Conservation (phyloP, 2,113 vertebrate species). For the Neomonachus schauinslandi region DNA sequence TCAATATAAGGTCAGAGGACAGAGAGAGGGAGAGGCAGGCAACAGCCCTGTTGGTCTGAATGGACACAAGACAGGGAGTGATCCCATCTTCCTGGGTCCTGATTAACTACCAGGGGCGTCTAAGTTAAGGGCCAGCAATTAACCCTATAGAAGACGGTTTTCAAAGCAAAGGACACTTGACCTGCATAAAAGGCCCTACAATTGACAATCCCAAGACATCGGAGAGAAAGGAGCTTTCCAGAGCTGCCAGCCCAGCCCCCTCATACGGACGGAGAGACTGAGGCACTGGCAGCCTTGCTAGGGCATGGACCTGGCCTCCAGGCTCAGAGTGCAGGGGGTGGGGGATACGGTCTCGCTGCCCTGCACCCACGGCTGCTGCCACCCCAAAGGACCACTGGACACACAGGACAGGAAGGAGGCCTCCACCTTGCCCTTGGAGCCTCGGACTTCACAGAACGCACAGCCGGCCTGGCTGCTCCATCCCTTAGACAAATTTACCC, state of each 20-base stretch:
- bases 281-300: background rate
- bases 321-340: background rate
- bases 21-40: background rate
- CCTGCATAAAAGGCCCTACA: background rate
- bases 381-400: background rate
- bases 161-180: background rate
- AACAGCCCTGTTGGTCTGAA: background rate
- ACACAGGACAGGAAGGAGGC: background rate
- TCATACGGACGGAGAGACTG: background rate
- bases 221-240: background rate
- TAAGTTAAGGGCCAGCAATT: background rate
- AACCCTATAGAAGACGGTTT: background rate
- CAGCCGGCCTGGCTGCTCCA: constrained; percentile 69
- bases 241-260: background rate
- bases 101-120: background rate
- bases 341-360: background rate
- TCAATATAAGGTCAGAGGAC: background rate
- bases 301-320: background rate
- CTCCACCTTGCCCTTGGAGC: constrained; percentile 63
- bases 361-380: background rate
- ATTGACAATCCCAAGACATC: background rate
- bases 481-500: constrained; percentile 79
- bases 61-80: background rate
- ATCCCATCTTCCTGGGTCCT: background rate
- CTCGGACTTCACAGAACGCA: constrained; percentile 64